Conservation (phyloP, 2,113 vertebrate species). For the Thinocorus orbignyianus region DNA sequence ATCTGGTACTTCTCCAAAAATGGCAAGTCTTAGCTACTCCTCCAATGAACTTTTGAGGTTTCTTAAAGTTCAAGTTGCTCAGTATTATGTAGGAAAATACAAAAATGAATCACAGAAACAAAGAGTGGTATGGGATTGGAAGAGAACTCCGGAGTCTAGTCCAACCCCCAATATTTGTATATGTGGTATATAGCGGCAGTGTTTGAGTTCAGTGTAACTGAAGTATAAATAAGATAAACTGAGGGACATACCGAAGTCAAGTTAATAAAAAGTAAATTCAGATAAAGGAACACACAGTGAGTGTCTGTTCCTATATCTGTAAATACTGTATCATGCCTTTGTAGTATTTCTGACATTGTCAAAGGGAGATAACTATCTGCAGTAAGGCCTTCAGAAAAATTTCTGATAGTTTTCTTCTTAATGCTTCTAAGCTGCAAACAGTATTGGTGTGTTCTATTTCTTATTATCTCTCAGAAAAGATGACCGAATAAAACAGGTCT, state of each 20-base stretch:
- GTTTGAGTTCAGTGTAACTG: background rate
- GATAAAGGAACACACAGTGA: background rate
- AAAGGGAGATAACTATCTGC: background rate
- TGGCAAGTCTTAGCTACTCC: background rate
- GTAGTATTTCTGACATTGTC: background rate
- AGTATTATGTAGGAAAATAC: background rate
- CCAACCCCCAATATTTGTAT: background rate
- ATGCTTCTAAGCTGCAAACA: background rate
- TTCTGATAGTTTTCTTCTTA: background rate
- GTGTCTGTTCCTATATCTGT: background rate
- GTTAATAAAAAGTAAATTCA: background rate
- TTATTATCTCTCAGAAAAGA: background rate
- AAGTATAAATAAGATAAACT: background rate
- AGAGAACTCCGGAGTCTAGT: too few relatives aligned
- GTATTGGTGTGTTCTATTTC: background rate
- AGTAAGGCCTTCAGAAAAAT: background rate
- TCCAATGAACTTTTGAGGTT: rapidly evolving
- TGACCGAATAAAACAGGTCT: background rate
- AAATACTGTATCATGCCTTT: background rate
- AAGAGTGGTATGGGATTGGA: too few relatives aligned
- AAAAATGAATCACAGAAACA: background rate
- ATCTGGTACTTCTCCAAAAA: background rate
- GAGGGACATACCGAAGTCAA: background rate
- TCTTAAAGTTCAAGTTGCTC: background rate
- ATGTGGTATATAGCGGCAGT: background rate